Evolutionary conservation across 2,797 vertebrate species (phyloP).

Genomic region (Esox lucius): DNA sequence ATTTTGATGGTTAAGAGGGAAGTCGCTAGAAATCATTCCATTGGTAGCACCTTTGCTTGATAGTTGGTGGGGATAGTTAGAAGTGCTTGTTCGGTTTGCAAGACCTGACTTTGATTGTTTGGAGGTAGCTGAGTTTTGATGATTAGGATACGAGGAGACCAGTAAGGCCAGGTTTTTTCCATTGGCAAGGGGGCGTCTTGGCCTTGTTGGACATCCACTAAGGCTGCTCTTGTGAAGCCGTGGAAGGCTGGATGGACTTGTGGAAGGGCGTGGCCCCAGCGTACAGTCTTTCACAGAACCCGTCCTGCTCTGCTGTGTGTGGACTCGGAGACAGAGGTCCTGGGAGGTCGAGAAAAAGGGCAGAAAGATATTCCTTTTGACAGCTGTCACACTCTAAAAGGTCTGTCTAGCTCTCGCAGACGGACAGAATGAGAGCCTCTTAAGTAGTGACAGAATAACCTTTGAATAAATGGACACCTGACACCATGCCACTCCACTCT

Average conservation of each 20-base stretch:
- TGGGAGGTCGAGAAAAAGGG: not conserved
- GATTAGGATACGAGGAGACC: no score
- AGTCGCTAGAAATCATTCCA: no score
- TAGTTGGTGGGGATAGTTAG: not conserved
- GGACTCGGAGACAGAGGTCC: slow-evolving; percentile 34
- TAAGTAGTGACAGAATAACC: slow-evolving; percentile 31
- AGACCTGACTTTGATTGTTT: no score
- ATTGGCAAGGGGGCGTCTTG: slow-evolving; percentile 31
- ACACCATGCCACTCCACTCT: slow-evolving; percentile 15
- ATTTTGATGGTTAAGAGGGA: not conserved
- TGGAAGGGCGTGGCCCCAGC: slow-evolving; percentile 2
- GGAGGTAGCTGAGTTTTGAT: no score
- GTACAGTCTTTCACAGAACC: not conserved
- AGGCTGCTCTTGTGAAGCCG: not conserved
- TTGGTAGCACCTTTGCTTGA: no score
- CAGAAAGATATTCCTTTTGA: slow-evolving; percentile 18
- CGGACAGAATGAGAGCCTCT: slow-evolving; percentile 27
- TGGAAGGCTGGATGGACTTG: slow-evolving; percentile 22
- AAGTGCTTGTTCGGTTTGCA: no score
- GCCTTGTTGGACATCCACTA: slow-evolving; percentile 28
- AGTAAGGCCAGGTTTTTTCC: slow-evolving; percentile 6
- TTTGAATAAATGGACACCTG: slow-evolving; percentile 40
- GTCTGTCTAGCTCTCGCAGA: slow-evolving; percentile 16
- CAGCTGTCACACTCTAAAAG: slow-evolving; percentile 37
- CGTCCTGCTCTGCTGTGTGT: slow-evolving; percentile 41